phyloP scores from a whole-genome alignment of 1,140 invertebrate genomes.

The Psix sp. region DNA sequence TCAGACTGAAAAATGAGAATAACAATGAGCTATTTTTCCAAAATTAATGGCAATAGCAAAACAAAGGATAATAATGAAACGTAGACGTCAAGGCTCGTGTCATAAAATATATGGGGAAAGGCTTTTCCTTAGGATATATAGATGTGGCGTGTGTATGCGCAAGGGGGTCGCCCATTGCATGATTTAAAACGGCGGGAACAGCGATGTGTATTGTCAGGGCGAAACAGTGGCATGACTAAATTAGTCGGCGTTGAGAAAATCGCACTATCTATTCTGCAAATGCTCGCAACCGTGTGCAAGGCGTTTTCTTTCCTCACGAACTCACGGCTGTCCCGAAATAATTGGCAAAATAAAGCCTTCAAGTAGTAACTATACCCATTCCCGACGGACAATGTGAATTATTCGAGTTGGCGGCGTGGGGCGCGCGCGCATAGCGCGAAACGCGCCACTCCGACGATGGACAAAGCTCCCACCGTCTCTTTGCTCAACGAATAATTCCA shows the following conservation, averaged over 20 bases:
- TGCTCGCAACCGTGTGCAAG: conserved; percentile 53
- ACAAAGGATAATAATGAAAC: conserved; percentile 46
- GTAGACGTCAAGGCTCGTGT: conserved; percentile 30
- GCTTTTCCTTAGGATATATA: conserved; percentile 35
- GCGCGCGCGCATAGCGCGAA: conserved; percentile 57
- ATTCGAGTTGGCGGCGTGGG: conserved; percentile 75
- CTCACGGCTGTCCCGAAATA: conserved; percentile 73
- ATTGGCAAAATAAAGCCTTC: conserved; percentile 75
- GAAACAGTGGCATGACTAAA: conserved; percentile 63
- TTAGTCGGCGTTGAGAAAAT: conserved; percentile 73
- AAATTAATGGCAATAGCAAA: conserved; percentile 41
- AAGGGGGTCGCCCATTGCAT: conserved; percentile 50
- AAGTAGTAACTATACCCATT: conserved; percentile 66
- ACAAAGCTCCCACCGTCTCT: conserved; percentile 23
- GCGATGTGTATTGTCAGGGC: conserved; percentile 52
- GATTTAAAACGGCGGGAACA: conserved; percentile 60
- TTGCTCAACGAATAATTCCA: no score
- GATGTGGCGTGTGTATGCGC: conserved; percentile 34
- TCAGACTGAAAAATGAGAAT: no score
- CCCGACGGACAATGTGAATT: conserved; percentile 78
- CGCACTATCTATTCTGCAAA: conserved; percentile 73
- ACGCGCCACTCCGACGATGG: conserved; percentile 49
- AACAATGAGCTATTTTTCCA: conserved; percentile 32
- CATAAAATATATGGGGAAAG: conserved; percentile 45
- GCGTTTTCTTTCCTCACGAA: conserved; percentile 73